Evolutionary conservation across 2,797 vertebrate genomes (phyloP).

Genomic region (Sibirionetta formosa): DNA sequence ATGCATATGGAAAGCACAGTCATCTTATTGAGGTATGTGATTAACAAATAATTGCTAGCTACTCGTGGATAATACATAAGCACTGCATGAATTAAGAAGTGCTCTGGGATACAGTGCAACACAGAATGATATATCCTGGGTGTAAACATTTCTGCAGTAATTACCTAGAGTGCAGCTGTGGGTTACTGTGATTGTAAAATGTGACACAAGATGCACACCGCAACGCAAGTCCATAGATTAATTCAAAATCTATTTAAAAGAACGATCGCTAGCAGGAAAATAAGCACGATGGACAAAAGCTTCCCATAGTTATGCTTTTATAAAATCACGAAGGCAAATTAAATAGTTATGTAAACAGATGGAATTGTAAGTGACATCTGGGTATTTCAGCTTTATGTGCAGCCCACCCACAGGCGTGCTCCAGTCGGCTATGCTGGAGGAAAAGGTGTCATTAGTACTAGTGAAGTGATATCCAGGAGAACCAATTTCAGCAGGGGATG

Average conservation of each 20-base stretch:
- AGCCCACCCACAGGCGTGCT: neutral
- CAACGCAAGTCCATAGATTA: fast-evolving
- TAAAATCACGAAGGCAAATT: neutral
- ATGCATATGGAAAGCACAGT: neutral
- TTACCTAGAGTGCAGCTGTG: fast-evolving
- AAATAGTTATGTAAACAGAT: neutral
- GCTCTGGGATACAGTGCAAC: neutral
- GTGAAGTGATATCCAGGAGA: neutral
- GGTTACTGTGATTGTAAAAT: fast-evolving
- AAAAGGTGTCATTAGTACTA: fast-evolving
- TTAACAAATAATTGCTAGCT: neutral
- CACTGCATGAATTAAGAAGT: neutral
- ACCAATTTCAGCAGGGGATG: neutral
- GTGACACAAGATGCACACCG: neutral
- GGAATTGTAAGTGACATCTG: neutral
- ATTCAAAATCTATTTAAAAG: neutral
- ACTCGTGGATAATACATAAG: neutral
- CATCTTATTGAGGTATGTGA: fast-evolving
- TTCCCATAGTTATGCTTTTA: fast-evolving
- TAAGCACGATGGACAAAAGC: fast-evolving
- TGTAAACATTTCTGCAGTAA: neutral
- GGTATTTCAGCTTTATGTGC: neutral
- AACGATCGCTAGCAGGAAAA: neutral
- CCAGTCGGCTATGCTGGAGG: fast-evolving
- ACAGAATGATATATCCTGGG: fast-evolving